phyloP scores from a whole-genome alignment of 2,888 invertebrate species.

The Oligia latruncula region DNA sequence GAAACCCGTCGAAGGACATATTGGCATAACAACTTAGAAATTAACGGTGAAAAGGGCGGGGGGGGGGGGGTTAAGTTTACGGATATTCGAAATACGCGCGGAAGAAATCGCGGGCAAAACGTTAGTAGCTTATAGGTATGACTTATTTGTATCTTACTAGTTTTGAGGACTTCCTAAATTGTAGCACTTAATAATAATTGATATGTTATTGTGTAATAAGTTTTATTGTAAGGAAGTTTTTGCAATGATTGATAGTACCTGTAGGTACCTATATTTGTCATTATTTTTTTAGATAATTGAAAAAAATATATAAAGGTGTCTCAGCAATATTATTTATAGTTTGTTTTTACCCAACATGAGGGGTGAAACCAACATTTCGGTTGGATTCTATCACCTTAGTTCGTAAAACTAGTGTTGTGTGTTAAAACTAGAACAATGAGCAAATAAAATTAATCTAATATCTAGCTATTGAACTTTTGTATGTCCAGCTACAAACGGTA shows the following conservation, averaged over 20 bases:
- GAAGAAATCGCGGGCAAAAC: background rate
- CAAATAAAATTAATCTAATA: conserved; percentile 21
- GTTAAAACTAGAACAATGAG: conserved; percentile 30
- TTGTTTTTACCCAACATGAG: background rate
- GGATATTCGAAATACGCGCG: background rate
- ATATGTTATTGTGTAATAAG: background rate
- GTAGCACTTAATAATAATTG: background rate
- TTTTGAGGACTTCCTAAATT: conserved; percentile 8
- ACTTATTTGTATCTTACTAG: background rate
- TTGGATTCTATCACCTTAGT: background rate
- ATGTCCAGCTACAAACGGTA: conserved; percentile 36
- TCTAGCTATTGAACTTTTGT: conserved; percentile 46
- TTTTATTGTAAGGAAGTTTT: conserved; percentile 20
- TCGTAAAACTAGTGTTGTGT: background rate
- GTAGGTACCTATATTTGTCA: background rate
- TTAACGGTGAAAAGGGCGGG: background rate
- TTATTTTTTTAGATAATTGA: conserved; percentile 10
- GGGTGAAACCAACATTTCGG: background rate
- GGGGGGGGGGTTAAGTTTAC: background rate
- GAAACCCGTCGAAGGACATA: background rate
- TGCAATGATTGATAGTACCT: conserved; percentile 22
- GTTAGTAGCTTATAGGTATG: background rate
- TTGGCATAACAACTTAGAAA: background rate
- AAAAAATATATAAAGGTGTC: background rate
- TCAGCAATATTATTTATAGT: background rate